phyloP scores from a whole-genome alignment of 2,113 vertebrate species.

The Caracal caracal region DNA sequence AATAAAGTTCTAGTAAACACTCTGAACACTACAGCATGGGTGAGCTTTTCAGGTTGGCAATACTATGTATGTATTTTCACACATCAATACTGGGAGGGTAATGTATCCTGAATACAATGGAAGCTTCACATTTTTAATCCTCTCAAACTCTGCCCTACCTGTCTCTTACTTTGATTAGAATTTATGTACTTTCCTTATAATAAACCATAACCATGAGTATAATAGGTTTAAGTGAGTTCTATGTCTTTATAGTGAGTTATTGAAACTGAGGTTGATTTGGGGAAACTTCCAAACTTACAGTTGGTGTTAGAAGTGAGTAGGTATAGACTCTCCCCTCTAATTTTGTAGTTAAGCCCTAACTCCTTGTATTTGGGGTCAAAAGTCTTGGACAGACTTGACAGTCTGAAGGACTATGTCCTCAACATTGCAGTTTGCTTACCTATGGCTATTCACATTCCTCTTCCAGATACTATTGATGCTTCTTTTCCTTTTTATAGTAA shows the following conservation, averaged over 20 bases:
- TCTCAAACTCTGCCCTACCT: not conserved
- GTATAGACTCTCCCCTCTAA: not conserved
- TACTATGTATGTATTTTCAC: not conserved
- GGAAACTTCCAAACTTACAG: not conserved
- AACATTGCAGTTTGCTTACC: not conserved
- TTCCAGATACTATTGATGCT: not conserved
- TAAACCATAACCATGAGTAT: not conserved
- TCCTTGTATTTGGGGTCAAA: not conserved
- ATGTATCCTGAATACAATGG: not conserved
- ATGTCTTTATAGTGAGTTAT: not conserved
- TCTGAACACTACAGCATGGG: not conserved
- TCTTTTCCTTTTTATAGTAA: not conserved
- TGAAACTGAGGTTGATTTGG: not conserved
- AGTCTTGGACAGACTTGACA: not conserved
- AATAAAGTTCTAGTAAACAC: not conserved
- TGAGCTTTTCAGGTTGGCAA: not conserved
- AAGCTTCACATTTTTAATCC: not conserved
- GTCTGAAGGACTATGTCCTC: not conserved
- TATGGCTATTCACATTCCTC: not conserved
- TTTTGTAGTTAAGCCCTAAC: not conserved
- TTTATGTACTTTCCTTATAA: not conserved
- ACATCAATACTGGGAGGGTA: not conserved
- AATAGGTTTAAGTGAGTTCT: conserved; percentile 27
- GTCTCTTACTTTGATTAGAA: not conserved
- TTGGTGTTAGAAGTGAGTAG: not conserved